Percentiles rank a stretch among this genome's conserved stretches.
Evolutionary conservation across 2,888 invertebrate species (phyloP).

Genomic region (Dicycla oo): DNA sequence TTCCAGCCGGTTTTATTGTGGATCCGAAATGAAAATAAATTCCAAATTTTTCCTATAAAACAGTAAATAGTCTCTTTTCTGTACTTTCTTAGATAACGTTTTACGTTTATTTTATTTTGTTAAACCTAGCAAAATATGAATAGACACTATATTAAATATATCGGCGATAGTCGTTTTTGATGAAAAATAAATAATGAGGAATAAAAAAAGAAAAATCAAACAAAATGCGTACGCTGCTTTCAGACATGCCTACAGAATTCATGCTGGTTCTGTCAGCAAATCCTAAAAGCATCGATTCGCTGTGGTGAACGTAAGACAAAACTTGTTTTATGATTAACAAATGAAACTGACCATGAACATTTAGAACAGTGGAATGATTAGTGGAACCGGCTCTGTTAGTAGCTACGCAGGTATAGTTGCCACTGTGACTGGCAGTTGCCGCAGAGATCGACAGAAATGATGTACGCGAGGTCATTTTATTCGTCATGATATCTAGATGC

Average conservation of each 20-base stretch:
- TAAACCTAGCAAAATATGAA: slow-evolving; percentile 4
- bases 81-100: neutral
- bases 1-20: neutral
- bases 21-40: slow-evolving; percentile 2
- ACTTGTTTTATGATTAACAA: slow-evolving; percentile 70
- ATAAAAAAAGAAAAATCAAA: slow-evolving; percentile 64
- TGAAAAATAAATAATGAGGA: slow-evolving; percentile 63
- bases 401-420: slow-evolving; percentile 94
- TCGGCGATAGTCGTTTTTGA: slow-evolving; percentile 6
- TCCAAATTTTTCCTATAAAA: neutral
- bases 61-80: neutral
- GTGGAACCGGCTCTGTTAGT: slow-evolving; percentile 93
- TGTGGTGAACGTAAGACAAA: slow-evolving; percentile 63
- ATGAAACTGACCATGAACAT: slow-evolving; percentile 89
- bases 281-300: slow-evolving; percentile 74
- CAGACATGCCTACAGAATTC: slow-evolving; percentile 78
- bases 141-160: slow-evolving; percentile 4
- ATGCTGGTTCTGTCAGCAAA: slow-evolving; percentile 83
- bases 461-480: slow-evolving; percentile 92
- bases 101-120: slow-evolving; percentile 5
- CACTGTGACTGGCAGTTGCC: slow-evolving; percentile 92
- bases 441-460: slow-evolving; percentile 94
- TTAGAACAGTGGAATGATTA: slow-evolving; percentile 92
- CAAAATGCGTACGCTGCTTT: slow-evolving; percentile 76
- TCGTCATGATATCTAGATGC: slow-evolving; percentile 91